Evolutionary conservation across 1,140 invertebrate genomes (phyloP).

Genomic region (Goniozus legneri): DNA sequence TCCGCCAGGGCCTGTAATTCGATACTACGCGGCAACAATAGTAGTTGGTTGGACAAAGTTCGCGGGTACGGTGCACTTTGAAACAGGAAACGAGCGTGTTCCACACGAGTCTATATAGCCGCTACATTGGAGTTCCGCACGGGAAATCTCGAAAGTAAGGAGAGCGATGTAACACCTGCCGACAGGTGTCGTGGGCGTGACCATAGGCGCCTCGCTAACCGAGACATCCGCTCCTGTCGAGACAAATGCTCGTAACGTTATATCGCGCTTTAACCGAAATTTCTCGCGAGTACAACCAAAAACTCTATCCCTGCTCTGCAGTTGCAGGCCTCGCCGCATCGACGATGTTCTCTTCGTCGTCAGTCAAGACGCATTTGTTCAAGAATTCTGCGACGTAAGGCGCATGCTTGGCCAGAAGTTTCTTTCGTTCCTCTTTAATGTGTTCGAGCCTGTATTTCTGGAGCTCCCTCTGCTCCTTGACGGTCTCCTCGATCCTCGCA

Average conservation of each 20-base stretch:
- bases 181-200: conserved; percentile 29
- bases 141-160: conserved; percentile 22
- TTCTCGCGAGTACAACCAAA: not conserved
- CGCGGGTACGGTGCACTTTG: not conserved
- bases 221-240: too few relatives aligned
- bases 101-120: not conserved
- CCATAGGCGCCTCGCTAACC: not conserved
- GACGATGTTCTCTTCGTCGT: conserved; percentile 24
- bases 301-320: not conserved
- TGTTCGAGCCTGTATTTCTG: conserved; percentile 59
- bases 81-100: not conserved
- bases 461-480: conserved; percentile 84
- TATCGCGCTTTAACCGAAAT: not conserved
- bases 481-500: conserved; percentile 8
- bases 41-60: too few relatives aligned
- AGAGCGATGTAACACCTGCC: conserved; percentile 33
- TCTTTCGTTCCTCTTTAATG: conserved; percentile 22
- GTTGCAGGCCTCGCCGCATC: too few relatives aligned
- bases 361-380: conserved; percentile 18
- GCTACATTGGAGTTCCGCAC: not conserved
- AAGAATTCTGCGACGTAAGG: conserved; percentile 30
- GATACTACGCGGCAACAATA: too few relatives aligned
- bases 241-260: conserved; percentile 2
- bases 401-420: conserved; percentile 30
- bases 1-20: too few relatives aligned